These are phyloP conservation scores for Sesia bembeciformis DNA, from an alignment of 2,888 invertebrate species.

Conservation along the genomic window DNA sequence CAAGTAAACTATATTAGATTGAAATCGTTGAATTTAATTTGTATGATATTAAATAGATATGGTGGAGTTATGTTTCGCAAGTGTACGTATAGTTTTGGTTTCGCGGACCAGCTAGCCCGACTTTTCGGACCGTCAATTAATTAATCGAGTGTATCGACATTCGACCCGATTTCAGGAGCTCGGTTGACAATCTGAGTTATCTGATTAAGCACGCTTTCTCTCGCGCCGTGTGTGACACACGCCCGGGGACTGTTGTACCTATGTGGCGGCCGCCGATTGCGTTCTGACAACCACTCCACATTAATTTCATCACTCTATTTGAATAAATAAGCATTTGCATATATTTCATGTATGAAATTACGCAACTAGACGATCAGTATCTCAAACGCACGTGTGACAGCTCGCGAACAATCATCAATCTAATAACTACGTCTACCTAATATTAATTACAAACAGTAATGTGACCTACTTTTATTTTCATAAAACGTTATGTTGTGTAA, in stretches of 20 bases:
- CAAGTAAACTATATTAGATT: too few relatives aligned
- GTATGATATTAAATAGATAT: too few relatives aligned
- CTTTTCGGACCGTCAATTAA: conserved; percentile 69
- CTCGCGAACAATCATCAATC: conserved; percentile 36
- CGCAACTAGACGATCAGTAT: conserved; percentile 43
- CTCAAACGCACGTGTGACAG: conserved; percentile 36
- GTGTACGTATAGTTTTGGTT: conserved; percentile 36
- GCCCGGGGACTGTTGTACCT: conserved; percentile 22
- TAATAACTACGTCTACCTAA: background rate
- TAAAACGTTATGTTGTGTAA: too few relatives aligned
- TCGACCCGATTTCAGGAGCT: conserved; percentile 73
- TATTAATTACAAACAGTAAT: too few relatives aligned
- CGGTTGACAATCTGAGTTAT: conserved; percentile 73
- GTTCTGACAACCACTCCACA: conserved; percentile 48
- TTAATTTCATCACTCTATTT: conserved; percentile 66
- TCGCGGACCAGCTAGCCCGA: conserved; percentile 57
- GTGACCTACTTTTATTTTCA: too few relatives aligned
- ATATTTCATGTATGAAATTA: conserved; percentile 34
- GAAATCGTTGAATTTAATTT: too few relatives aligned
- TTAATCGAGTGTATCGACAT: conserved; percentile 73
- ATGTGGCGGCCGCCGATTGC: conserved; percentile 38
- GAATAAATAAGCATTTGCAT: conserved; percentile 64
- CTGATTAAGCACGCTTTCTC: conserved; percentile 75
- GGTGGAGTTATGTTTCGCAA: background rate
- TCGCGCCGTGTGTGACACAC: conserved; percentile 45